Conservation (phyloP, 2,113 vertebrate species). For the Chrysemys picta region DNA sequence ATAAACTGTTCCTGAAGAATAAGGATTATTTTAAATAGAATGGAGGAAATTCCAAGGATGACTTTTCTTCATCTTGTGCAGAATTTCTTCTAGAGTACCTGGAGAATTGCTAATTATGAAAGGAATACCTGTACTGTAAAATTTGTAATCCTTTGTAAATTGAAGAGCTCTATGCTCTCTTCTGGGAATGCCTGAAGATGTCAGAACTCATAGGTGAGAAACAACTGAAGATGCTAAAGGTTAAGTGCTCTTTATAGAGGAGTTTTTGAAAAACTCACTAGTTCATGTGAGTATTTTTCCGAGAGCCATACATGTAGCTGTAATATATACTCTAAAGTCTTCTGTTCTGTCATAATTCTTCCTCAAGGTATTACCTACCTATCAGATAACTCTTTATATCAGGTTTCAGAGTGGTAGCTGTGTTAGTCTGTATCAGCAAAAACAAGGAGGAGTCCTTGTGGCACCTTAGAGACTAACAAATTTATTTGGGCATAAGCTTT, state of each 20-base stretch:
- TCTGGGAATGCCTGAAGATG: neutral
- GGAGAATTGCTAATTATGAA: neutral
- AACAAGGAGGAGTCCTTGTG: too few relatives aligned
- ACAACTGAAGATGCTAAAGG: neutral
- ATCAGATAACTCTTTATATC: neutral
- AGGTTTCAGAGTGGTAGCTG: neutral
- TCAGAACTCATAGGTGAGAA: neutral
- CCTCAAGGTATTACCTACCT: fast-evolving
- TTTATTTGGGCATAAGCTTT: too few relatives aligned
- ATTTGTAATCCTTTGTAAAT: neutral
- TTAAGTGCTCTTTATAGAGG: constrained; percentile 35
- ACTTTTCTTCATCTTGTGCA: neutral
- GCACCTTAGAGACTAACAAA: too few relatives aligned
- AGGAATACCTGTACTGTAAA: neutral
- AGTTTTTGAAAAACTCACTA: constrained; percentile 60
- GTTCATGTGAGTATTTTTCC: constrained; percentile 15
- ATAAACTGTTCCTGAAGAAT: neutral
- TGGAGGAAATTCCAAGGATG: too few relatives aligned
- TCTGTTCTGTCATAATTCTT: neutral
- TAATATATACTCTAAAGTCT: neutral
- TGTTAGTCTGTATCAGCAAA: too few relatives aligned
- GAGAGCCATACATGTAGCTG: fast-evolving
- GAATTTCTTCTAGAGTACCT: neutral
- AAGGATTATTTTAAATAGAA: neutral
- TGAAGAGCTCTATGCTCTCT: neutral